phyloP scores from a whole-genome alignment of 1,140 invertebrate species.

The Chrysoperla carnea region DNA sequence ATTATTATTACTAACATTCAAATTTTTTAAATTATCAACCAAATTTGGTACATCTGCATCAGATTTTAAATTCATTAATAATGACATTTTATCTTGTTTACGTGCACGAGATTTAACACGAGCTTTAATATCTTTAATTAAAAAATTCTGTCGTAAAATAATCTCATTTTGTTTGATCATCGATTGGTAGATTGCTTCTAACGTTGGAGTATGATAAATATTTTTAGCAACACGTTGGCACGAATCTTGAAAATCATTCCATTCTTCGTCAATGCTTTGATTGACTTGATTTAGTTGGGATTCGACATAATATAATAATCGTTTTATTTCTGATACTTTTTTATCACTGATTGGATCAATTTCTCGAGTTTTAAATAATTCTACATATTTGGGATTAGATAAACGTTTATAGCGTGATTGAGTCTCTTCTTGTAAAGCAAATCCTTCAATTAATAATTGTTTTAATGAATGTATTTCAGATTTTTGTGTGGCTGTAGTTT shows the following conservation, averaged over 20 bases:
- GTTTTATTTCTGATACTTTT: slow-evolving; percentile 32
- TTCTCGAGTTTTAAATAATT: slow-evolving; percentile 27
- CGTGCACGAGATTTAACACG: slow-evolving; percentile 12
- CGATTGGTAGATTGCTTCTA: slow-evolving; percentile 48
- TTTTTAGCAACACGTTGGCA: slow-evolving; percentile 23
- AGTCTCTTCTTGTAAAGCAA: slow-evolving; percentile 42
- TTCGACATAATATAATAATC: slow-evolving; percentile 38
- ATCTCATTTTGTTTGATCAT: slow-evolving; percentile 42
- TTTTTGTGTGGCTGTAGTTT: slow-evolving; percentile 26
- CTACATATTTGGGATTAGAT: slow-evolving; percentile 31
- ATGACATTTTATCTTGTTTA: neutral
- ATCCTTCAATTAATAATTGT: slow-evolving; percentile 36
- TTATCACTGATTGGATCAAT: slow-evolving; percentile 36
- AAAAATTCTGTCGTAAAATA: slow-evolving; percentile 26
- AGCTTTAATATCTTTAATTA: slow-evolving; percentile 25
- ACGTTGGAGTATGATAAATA: slow-evolving; percentile 31
- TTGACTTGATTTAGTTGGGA: slow-evolving; percentile 36
- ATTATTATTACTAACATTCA: neutral
- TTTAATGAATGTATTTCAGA: slow-evolving; percentile 32
- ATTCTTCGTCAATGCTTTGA: slow-evolving; percentile 36
- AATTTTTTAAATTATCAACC: neutral
- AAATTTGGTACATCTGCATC: slow-evolving; percentile 3
- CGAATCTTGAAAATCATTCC: slow-evolving; percentile 33
- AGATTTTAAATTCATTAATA: neutral
- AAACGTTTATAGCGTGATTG: slow-evolving; percentile 25